Base-by-base conservation (phyloP, 2,113 vertebrate genomes). In the Lepisosteus osseus region DNA sequence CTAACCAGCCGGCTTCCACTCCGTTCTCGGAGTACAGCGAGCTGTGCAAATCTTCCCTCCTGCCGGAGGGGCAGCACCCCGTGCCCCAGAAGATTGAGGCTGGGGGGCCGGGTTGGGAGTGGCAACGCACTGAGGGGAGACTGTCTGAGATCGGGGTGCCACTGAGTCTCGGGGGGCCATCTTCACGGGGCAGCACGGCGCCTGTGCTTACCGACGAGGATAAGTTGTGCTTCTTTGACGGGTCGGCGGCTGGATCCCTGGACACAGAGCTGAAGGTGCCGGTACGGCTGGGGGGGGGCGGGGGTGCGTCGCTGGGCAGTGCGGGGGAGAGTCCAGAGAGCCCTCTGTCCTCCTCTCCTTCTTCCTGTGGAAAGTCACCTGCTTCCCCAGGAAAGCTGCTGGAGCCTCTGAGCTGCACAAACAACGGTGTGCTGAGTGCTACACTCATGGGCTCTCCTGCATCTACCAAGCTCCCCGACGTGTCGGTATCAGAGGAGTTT, bases 151-250 rank as follows among this genome's bases (percentile, higher is more conserved):
- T 85, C 91, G 95, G 13, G 88, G 90, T 85, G 89, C 67, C 82
- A 5, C 88, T 91, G 1, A 91, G 87, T 85, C 74, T 88, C 0
- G 91, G 86, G 2, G 79, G 88, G 41, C 86, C 87, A 63, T 79
- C 90, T 29, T 29, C 29, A 29, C 29, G 29, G 29, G 7, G 87
- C 84, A 77, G 64, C 67, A 45, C 67, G 78, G 86, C 65, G 1
- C 62, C 89, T 0, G 92, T 92, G 8, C 95, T 98, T 85, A 95
- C 95, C 0, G 95, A 97, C 4, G 95, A 95, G 81, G 95, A 94
- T 84, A 97, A 96, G 89, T 91, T 97, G 45, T 95, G 95, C 85
- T 95, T 94, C 83, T 96, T 94, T 7, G 94, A 96, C 69, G 76
- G 77, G 45, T 73, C 87, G 0, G 76, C 69, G 41, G 77, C 74